These are phyloP conservation scores for Linurgus olivaceus DNA, from an alignment of 2,797 vertebrate genomes.

Conservation along the genomic window DNA sequence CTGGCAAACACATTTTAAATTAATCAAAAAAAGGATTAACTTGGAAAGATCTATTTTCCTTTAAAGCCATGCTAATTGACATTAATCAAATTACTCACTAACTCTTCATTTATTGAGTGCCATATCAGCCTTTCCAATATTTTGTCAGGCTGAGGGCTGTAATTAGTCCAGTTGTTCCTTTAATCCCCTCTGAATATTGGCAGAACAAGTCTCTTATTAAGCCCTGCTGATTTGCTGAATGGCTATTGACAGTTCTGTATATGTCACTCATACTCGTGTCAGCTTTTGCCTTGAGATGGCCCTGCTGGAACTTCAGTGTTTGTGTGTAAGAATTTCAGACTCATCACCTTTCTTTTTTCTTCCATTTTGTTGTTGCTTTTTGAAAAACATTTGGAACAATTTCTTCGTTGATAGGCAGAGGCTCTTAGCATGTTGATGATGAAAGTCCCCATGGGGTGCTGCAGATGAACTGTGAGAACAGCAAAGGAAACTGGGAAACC, in stretches of 20 bases:
- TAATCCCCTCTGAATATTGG: constrained; percentile 44
- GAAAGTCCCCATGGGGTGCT: not conserved
- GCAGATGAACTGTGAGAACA: not conserved
- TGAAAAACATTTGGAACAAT: not conserved
- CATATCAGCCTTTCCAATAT: constrained; percentile 37
- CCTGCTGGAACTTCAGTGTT: not conserved
- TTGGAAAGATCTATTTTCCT: constrained; percentile 49
- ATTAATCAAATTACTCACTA: constrained; percentile 50
- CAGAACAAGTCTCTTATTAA: constrained; percentile 2
- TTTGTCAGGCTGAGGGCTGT: constrained; percentile 28
- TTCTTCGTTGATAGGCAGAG: not conserved
- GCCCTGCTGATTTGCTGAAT: not conserved
- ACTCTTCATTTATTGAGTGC: constrained; percentile 40
- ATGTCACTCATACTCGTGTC: not conserved
- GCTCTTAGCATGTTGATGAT: not conserved
- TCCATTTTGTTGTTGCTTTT: not conserved
- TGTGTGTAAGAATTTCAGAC: not conserved
- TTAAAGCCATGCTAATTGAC: constrained; percentile 49
- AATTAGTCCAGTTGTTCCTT: constrained; percentile 45
- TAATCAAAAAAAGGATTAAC: constrained; percentile 50
- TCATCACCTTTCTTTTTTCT: not conserved
- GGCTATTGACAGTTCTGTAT: not conserved
- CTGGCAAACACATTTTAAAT: constrained; percentile 22
- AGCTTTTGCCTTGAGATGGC: not conserved
- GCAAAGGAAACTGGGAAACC: not conserved